Base-by-base conservation (phyloP, 1,140 invertebrate species). In the Drosophila rhopaloa region DNA sequence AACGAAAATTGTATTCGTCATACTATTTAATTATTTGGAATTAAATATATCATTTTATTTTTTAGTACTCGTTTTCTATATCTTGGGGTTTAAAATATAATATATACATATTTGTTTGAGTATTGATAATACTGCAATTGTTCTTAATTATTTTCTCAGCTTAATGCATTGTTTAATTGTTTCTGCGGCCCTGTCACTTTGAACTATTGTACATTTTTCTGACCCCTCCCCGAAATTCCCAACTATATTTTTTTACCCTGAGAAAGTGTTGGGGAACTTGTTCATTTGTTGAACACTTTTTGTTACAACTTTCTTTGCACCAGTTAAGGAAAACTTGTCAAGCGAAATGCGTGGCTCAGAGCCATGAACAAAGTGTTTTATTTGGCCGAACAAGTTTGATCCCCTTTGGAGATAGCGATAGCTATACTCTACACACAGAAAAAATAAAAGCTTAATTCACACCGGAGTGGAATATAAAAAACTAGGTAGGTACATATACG, bases 221-320 rank as follows among this genome's bases (percentile, higher is more conserved):
- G n/a, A 16, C 57, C 44, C 58, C 35, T 40, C 10, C 24, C 24
- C 10, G 24, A 24, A 53, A 24, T 54, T 9, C 7, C 13, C 5
- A 11, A 13, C 7, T 38, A 27, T 6, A 13, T 61, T 19, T 46
- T 37, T 63, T 37, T 62, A 27, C 27, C 35, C 61, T 63, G 71
- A 74, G 59, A 75, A 74, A 73, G 58, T 73, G 48, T 61, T 10
- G 27, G n/a, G 32, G 16, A 47, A 70, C 67, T 70, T 70, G 43
- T 66, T 48, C 44, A 65, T 48, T 67, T 66, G 60, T 41, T 48
- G 44, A 41, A 27, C 48, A 66, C 35, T 16, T 70, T 46, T 24
- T 47, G 41, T 74, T 53, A 29, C 40, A 51, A 75, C 71, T 75
- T 75, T 75, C 72, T 63, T 74, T 54, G 71, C 19, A 60, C 47